Evolutionary conservation across 2,888 invertebrate genomes (phyloP), one percentile per base, ranked within the genome.

Genomic region (Mamestra brassicae): DNA sequence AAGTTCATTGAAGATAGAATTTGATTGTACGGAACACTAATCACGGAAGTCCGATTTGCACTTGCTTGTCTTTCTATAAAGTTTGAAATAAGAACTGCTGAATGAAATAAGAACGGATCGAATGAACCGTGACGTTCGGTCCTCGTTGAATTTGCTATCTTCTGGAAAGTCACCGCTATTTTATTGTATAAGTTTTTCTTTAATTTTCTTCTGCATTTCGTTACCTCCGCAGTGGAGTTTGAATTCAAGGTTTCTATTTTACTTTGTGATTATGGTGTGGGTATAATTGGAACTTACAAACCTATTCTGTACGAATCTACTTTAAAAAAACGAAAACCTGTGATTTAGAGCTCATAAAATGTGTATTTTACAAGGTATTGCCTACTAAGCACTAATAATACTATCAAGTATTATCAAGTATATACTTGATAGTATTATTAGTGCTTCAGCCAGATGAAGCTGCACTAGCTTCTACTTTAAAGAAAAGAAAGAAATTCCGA

Each of bases 121-220:
- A 67, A 64, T 76, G n/a, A 52, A 81, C 42, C 36, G 26, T 34
- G 47, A 61, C 45, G 36, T 70, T 65, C 50, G 38, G 58, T 68
- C 50, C 68, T 76, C 34, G 52, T 62, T 57, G 13, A 72, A 10
- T 67, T 83, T 50, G 50, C 68, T 47, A 15, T 66, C 17, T 54
- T 63, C 34, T 10, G n/a, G 11, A 67, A 83, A 72, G 54, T 68
- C 45, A 52, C 45, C 11, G 67, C 54, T 45, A 47, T 74, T 83
- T 72, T 62, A 68, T 82, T 75, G 71, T 69, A 45, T 2, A 76
- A 78, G 72, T 78, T 78, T 57, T 72, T 69, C 50, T 72, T 73
- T 73, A 71, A 73, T 71, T 68, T 68, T 69, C 67, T 57, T 60
- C 5, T 66, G 64, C 47, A 63, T 71, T 69, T 63, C 55, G 26